A percentile compares a stretch with the other conserved stretches of the same genome.
phyloP scores from a whole-genome alignment of 2,113 vertebrate genomes.

The Actenoides hombroni region DNA sequence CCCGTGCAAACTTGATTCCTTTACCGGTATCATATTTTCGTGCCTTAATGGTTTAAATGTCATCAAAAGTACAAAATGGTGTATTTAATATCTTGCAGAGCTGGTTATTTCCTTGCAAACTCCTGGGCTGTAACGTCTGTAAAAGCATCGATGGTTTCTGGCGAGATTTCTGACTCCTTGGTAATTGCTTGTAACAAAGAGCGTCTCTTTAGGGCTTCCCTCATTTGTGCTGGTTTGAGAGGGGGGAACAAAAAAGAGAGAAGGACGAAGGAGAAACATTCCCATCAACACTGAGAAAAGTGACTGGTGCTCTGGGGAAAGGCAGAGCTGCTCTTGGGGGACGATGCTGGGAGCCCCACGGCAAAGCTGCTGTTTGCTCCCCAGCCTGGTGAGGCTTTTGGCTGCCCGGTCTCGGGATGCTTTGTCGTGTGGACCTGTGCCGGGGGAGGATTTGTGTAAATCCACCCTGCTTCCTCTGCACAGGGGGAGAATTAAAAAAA shows the following conservation, averaged over 20 bases:
- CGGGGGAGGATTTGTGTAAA: accelerated
- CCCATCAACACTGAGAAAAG: background rate
- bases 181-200: background rate
- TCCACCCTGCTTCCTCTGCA: background rate
- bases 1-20: background rate
- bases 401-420: accelerated
- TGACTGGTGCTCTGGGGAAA: background rate
- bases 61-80: background rate
- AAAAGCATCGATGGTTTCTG: background rate
- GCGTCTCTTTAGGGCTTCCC: background rate
- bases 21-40: background rate
- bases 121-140: background rate
- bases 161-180: background rate
- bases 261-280: background rate
- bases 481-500: accelerated
- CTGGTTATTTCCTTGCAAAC: background rate
- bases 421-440: accelerated
- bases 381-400: background rate
- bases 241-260: background rate
- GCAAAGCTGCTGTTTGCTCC: background rate
- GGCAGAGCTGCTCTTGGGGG: background rate
- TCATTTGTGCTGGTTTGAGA: background rate
- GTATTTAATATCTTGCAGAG: background rate
- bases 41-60: background rate
- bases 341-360: accelerated